These are phyloP conservation scores for Pelobates fuscus DNA, from an alignment of 2,113 vertebrate species.

Conservation along the genomic window DNA sequence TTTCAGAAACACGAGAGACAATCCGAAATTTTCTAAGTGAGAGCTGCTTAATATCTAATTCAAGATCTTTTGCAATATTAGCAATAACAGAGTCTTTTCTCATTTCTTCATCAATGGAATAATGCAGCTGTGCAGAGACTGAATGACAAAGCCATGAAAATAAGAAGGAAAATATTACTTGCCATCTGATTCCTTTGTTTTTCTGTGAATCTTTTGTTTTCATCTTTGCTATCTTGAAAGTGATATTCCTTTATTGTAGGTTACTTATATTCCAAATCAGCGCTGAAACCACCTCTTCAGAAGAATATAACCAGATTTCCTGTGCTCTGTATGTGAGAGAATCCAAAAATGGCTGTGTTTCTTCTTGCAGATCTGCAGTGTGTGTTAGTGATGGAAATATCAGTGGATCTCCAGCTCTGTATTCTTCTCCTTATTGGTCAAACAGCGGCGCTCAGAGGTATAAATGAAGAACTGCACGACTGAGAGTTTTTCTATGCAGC, in stretches of 20 bases:
- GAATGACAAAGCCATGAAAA: slow-evolving; percentile 68
- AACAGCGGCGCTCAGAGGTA: slow-evolving; percentile 24
- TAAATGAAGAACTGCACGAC: slow-evolving; percentile 11
- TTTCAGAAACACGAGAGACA: slow-evolving; percentile 46
- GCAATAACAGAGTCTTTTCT: slow-evolving; percentile 42
- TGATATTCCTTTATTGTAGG: too few relatives aligned
- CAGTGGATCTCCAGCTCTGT: too few relatives aligned
- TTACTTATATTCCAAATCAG: not conserved
- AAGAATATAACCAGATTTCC: slow-evolving; percentile 37
- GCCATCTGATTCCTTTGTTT: slow-evolving; percentile 19
- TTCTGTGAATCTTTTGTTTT: not conserved
- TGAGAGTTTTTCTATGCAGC: not conserved
- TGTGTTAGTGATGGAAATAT: too few relatives aligned
- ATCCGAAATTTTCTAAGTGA: slow-evolving; percentile 66
- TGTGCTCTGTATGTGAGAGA: not conserved
- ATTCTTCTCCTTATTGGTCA: too few relatives aligned
- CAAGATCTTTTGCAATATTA: slow-evolving; percentile 71
- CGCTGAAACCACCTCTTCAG: too few relatives aligned
- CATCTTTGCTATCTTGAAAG: slow-evolving; percentile 12
- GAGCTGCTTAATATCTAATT: slow-evolving; percentile 67
- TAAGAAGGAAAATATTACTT: slow-evolving; percentile 24
- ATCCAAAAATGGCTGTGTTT: not conserved
- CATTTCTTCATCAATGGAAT: slow-evolving; percentile 64
- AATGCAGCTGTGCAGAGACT: slow-evolving; percentile 54
- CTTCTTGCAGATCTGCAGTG: too few relatives aligned